Evolutionary conservation across 2,113 vertebrate genomes (phyloP).

Genomic region (Dicerorhinus sumatrensis): DNA sequence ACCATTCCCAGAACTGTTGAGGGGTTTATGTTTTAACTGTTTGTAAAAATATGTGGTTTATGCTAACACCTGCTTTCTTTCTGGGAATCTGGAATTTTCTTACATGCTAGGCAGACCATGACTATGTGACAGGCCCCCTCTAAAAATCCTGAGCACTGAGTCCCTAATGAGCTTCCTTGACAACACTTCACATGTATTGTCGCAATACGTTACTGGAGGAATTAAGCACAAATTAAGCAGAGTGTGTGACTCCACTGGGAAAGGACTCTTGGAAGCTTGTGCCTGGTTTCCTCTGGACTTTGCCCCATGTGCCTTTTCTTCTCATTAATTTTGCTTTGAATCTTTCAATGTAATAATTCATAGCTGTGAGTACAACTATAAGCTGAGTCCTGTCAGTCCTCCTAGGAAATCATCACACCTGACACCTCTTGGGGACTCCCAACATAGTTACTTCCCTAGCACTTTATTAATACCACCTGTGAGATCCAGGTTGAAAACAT

Average conservation of each 20-base stretch:
- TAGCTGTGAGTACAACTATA: background rate
- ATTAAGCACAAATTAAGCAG: background rate
- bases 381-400: background rate
- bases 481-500: background rate
- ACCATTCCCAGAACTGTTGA: background rate
- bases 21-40: background rate
- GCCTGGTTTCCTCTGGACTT: background rate
- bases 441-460: background rate
- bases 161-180: background rate
- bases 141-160: background rate
- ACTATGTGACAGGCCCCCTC: background rate
- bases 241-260: background rate
- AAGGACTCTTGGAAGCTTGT: background rate
- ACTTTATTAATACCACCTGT: background rate
- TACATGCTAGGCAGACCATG: background rate
- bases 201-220: background rate
- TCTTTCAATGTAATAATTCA: background rate
- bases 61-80: background rate
- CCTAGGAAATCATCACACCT: background rate
- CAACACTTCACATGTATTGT: background rate
- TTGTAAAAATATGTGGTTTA: slow-evolving; percentile 4
- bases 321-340: slow-evolving; percentile 1
- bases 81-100: background rate
- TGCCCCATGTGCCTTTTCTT: background rate
- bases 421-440: background rate